These are phyloP conservation scores for Passer montanus DNA, from an alignment of 2,113 vertebrate species.

Conservation along the genomic window DNA sequence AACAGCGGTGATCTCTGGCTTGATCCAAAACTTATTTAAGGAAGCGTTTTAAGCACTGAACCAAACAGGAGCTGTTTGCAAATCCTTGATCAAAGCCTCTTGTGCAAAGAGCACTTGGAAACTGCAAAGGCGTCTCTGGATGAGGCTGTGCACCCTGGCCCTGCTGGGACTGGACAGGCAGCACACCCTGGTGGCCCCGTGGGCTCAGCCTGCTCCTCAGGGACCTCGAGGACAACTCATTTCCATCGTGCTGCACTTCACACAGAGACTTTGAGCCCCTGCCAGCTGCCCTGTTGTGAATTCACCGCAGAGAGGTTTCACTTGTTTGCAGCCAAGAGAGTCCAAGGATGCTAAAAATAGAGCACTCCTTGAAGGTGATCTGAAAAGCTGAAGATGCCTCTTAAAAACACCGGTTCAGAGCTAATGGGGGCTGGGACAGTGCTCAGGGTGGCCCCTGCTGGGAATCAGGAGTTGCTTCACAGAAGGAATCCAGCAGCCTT, in stretches of 20 bases:
- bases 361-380: constrained; percentile 2
- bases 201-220: not conserved
- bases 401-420: not conserved
- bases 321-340: constrained; percentile 21
- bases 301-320: not conserved
- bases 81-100: not conserved
- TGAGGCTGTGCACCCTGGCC: not conserved
- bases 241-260: not conserved
- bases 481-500: accelerated
- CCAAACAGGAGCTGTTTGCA: not conserved
- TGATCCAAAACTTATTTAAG: not conserved
- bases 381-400: constrained; percentile 1
- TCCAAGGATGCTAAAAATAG: constrained; percentile 8
- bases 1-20: not conserved
- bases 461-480: not conserved
- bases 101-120: not conserved
- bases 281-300: not conserved
- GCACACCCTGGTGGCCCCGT: accelerated
- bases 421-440: not conserved
- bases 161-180: not conserved
- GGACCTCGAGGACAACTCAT: not conserved
- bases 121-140: accelerated
- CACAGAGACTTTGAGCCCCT: not conserved
- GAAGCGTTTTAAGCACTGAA: not conserved
- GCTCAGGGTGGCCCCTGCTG: accelerated